A percentile compares a stretch with the other conserved stretches of the same genome.
These are phyloP conservation scores for Chaetodon trifasciatus DNA, from an alignment of 2,797 vertebrate species.

Conservation along the genomic window DNA sequence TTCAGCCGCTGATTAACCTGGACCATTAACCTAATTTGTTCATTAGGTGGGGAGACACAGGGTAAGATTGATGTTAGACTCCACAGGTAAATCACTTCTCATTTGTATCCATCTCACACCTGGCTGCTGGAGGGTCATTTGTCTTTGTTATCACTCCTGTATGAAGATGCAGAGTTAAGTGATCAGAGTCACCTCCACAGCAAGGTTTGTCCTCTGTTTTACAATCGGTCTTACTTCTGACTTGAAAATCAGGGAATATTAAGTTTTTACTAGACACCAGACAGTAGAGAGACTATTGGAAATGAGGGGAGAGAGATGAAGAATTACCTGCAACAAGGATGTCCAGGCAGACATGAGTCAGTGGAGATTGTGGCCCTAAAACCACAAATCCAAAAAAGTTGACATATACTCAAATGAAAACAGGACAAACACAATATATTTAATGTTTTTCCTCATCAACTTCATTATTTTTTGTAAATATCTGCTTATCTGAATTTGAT, in stretches of 20 bases:
- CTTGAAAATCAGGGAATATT: not conserved
- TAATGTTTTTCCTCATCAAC: no score
- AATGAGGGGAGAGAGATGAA: not conserved
- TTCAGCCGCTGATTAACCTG: constrained; percentile 50
- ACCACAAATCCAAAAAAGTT: no score
- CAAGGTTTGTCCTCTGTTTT: not conserved
- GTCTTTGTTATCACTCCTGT: constrained; percentile 30
- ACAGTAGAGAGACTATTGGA: not conserved
- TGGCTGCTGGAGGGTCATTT: constrained; percentile 23
- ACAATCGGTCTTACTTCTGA: no score
- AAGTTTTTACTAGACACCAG: not conserved
- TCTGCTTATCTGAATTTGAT: no score
- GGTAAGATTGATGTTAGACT: constrained; percentile 58
- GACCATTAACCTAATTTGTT: constrained; percentile 62
- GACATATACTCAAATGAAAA: no score
- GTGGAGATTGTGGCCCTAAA: no score
- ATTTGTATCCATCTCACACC: constrained; percentile 41
- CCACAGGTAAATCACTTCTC: constrained; percentile 55
- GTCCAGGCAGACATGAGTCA: not conserved
- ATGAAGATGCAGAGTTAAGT: constrained; percentile 34
- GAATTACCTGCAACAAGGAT: not conserved
- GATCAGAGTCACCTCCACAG: not conserved
- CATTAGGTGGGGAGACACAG: constrained; percentile 46
- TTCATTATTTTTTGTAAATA: no score
- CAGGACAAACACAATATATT: no score